phyloP scores from a whole-genome alignment of 2,888 invertebrate genomes.

The Notocelia uddmanniana region DNA sequence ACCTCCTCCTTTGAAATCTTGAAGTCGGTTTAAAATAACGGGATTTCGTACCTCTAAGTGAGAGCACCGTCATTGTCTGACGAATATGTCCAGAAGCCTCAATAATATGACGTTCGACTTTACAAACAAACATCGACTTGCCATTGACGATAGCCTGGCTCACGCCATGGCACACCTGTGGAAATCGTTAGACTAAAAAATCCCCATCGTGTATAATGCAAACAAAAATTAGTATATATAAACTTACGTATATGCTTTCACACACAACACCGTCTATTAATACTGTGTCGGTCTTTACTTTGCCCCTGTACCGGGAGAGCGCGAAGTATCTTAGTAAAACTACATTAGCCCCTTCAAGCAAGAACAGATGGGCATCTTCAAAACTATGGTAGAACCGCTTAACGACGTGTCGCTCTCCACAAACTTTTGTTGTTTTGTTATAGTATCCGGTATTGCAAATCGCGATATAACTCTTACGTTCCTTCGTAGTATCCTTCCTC shows the following conservation, averaged over 20 bases:
- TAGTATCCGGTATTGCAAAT: slow-evolving; percentile 85
- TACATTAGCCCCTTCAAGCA: slow-evolving; percentile 88
- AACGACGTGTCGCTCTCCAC: slow-evolving; percentile 74
- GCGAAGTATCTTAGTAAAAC: slow-evolving; percentile 87
- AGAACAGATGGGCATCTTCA: slow-evolving; percentile 76
- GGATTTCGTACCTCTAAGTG: slow-evolving; percentile 82
- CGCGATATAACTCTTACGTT: slow-evolving; percentile 83
- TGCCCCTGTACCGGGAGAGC: slow-evolving; percentile 81
- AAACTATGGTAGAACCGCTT: slow-evolving; percentile 83
- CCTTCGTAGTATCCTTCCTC: slow-evolving; percentile 73
- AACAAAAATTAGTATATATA: slow-evolving; percentile 35
- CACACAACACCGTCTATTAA: slow-evolving; percentile 87
- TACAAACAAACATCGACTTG: slow-evolving; percentile 82
- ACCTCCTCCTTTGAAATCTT: no score
- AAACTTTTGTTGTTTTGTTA: slow-evolving; percentile 79
- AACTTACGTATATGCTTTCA: slow-evolving; percentile 87
- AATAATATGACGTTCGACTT: slow-evolving; percentile 85
- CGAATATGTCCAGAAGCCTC: slow-evolving; percentile 83
- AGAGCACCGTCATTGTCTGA: slow-evolving; percentile 83
- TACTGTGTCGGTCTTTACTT: slow-evolving; percentile 83
- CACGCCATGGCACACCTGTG: slow-evolving; percentile 82
- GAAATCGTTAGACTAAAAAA: background rate
- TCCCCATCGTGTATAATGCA: slow-evolving; percentile 41
- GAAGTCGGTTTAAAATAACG: no score
- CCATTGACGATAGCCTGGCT: slow-evolving; percentile 82